Base-by-base conservation (phyloP, 2,113 vertebrate genomes). In the Speoplatyrhinus poulsoni region DNA sequence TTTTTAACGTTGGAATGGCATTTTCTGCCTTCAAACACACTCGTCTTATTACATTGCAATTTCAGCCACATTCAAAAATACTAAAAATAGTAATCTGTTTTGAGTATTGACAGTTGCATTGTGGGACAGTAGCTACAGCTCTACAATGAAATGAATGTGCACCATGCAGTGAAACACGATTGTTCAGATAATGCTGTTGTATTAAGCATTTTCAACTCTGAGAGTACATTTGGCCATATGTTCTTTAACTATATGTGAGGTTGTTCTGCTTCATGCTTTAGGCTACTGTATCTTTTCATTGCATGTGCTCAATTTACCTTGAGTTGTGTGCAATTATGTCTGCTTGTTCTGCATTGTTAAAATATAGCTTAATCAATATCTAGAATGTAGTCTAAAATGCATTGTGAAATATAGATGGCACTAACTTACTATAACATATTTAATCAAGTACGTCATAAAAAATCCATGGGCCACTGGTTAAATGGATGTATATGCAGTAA, bases 401-500 rank as follows among this genome's bases (percentile, higher is more conserved):
- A 73, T 58, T 73, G 75, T 73, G 72, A 62, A 82, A 73, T 88
- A 86, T 79, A 86, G 73, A 68, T 67, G 46, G 84, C 49, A 60
- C 67, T 69, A 70, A 81, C 82, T 83, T 66, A 79, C 75, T 4
- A 48, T 69, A 62, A 62, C 70, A 83, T 84, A 76, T 82, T 85
- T 81, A 80, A 82, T 73, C 76, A 85, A 77, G 80, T 71, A 76
- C 62, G 72, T 61, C 76, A 77, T 90, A 86, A 89, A 87, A 49
- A 59, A 13, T 4, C 36, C 36, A 41, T 41, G 36, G 36, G 36
- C 6, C 36, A 41, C 36, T 41, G 4, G 13, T 11, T 12, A 74
- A 64, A 69, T 68, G 82, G 75, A 76, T 83, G 81, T 87, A 88
- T 82, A 82, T 78, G 66, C 76, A 78, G 82, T 88, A 83, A 82